Conservation (phyloP, 1,140 invertebrate genomes). For the Drosophila subobscura region DNA sequence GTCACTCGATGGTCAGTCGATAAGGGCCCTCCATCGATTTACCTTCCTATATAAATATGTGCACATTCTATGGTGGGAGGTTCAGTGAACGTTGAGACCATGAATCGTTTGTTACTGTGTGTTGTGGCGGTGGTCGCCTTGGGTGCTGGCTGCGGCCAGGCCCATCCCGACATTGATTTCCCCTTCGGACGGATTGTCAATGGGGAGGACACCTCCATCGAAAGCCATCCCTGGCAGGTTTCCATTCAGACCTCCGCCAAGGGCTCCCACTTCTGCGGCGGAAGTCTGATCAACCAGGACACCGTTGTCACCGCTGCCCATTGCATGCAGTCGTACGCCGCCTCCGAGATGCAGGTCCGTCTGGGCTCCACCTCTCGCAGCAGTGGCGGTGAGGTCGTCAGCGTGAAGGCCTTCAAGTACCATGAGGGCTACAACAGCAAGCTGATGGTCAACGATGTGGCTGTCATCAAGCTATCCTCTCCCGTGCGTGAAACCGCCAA, state of each 20-base stretch:
- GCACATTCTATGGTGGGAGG: not conserved
- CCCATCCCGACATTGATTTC: constrained; percentile 46
- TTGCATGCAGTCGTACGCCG: constrained; percentile 80
- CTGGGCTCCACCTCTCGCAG: constrained; percentile 55
- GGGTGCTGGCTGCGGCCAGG: constrained; percentile 21
- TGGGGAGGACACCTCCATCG: constrained; percentile 50
- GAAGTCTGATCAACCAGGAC: constrained; percentile 84
- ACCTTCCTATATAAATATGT: constrained; percentile 40
- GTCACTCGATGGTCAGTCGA: constrained; percentile 31
- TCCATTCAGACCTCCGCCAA: constrained; percentile 51
- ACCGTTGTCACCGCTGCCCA: constrained; percentile 87
- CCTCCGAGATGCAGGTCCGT: constrained; percentile 56
- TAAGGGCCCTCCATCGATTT: constrained; percentile 21
- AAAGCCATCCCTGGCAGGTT: constrained; percentile 63
- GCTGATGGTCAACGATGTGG: constrained; percentile 84
- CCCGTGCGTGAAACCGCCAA: constrained; percentile 49
- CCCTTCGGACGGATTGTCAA: constrained; percentile 71
- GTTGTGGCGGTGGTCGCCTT: constrained; percentile 49
- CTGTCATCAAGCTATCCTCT: constrained; percentile 82
- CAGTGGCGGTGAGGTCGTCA: constrained; percentile 57
- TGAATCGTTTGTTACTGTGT: constrained; percentile 57
- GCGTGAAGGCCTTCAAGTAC: constrained; percentile 50
- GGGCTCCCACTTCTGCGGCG: constrained; percentile 85
- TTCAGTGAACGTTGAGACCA: constrained; percentile 46
- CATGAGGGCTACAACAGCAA: constrained; percentile 68